Evolutionary conservation across 2,113 vertebrate species (phyloP).

Genomic region (Argyrosomus japonicus): DNA sequence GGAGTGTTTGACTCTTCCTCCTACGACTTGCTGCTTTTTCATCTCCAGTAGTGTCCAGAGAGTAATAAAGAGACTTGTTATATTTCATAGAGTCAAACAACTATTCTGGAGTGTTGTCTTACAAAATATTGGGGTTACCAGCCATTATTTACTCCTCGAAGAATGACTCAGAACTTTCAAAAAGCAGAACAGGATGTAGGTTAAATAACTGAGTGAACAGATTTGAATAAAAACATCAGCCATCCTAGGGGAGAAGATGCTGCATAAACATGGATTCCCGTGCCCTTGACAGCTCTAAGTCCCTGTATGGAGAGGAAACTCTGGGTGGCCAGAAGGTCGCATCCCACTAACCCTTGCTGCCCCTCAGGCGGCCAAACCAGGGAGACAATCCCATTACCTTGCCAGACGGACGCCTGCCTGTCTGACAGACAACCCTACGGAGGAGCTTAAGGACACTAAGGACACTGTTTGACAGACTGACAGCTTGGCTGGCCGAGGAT

Average conservation of each 20-base stretch:
- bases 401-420: constrained; percentile 68
- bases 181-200: constrained; percentile 12
- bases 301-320: constrained; percentile 21
- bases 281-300: constrained; percentile 55
- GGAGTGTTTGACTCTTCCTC: constrained; percentile 21
- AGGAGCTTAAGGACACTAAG: constrained; percentile 69
- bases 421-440: constrained; percentile 55
- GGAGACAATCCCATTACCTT: constrained; percentile 83
- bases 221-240: constrained; percentile 22
- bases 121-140: constrained; percentile 27
- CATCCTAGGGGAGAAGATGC: constrained; percentile 18
- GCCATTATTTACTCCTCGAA: not conserved
- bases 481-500: constrained; percentile 40
- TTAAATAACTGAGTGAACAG: constrained; percentile 18
- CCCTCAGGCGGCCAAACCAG: constrained; percentile 69
- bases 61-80: constrained; percentile 21
- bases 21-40: constrained; percentile 19
- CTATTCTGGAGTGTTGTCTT: constrained; percentile 10
- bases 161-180: not conserved
- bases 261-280: constrained; percentile 18
- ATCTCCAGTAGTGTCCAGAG: constrained; percentile 33
- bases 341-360: constrained; percentile 76
- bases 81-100: constrained; percentile 36
- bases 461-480: constrained; percentile 59
- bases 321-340: constrained; percentile 82